Percentiles rank a stretch among this genome's conserved stretches.
phyloP scores from a whole-genome alignment of 2,797 vertebrate species.

The Crocodylus rhombifer region DNA sequence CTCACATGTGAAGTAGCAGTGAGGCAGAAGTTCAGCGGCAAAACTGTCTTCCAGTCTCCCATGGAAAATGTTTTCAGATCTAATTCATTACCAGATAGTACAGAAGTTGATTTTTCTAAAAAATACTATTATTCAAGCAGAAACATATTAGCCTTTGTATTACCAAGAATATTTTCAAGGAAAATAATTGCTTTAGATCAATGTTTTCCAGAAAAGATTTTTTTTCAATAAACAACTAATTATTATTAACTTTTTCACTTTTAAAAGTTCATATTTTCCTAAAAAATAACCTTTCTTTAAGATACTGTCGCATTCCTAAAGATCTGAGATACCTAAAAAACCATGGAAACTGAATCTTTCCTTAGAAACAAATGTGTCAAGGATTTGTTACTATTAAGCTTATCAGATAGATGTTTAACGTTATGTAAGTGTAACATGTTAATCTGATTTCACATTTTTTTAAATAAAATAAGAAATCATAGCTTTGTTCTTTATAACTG shows the following conservation, averaged over 20 bases:
- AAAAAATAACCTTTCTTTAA: not conserved
- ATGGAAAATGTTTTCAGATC: not conserved
- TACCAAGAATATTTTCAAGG: not conserved
- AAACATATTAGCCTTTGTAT: not conserved
- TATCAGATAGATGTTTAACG: not conserved
- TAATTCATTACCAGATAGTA: not conserved
- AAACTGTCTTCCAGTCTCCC: not conserved
- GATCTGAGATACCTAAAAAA: not conserved
- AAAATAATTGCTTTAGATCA: not conserved
- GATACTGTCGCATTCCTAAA: not conserved
- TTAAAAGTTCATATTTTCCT: not conserved
- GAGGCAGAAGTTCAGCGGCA: not conserved
- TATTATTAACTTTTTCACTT: not conserved
- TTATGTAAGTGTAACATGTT: constrained; percentile 26
- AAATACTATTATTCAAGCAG: not conserved
- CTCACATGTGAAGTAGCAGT: not conserved
- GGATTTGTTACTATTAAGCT: not conserved
- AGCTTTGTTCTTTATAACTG: constrained; percentile 55
- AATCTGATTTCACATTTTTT: constrained; percentile 55
- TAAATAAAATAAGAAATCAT: constrained; percentile 62
- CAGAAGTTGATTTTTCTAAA: not conserved
- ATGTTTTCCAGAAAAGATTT: not conserved
- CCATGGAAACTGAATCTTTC: not conserved
- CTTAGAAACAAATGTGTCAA: not conserved
- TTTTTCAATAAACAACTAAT: not conserved